A percentile compares a stretch with the other conserved stretches of the same genome.
Evolutionary conservation across 2,797 vertebrate genomes (phyloP).

Genomic region (Echiichthys vipera): DNA sequence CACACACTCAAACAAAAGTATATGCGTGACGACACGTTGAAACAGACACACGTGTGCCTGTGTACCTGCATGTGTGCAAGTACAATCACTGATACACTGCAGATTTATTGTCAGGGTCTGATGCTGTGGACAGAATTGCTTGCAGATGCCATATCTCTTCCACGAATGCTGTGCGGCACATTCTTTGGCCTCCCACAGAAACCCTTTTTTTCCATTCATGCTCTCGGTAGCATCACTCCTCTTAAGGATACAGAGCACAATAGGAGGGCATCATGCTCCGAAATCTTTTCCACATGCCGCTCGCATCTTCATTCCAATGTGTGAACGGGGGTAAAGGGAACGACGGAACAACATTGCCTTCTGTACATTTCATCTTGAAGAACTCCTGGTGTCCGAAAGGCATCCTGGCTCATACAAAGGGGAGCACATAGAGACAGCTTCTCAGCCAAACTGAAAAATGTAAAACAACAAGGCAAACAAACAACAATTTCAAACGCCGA

Average conservation of each 20-base stretch:
- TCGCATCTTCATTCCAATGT: constrained; percentile 63
- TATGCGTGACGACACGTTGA: not conserved
- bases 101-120: constrained; percentile 52
- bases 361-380: constrained; percentile 55
- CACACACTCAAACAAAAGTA: constrained; percentile 23
- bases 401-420: constrained; percentile 47
- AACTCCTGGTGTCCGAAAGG: constrained; percentile 52
- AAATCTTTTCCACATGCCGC: constrained; percentile 70
- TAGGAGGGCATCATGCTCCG: constrained; percentile 41
- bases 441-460: constrained; percentile 70
- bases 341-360: constrained; percentile 34
- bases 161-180: constrained; percentile 39
- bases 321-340: constrained; percentile 55
- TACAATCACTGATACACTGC: constrained; percentile 34
- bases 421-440: constrained; percentile 38
- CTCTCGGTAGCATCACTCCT: constrained; percentile 49
- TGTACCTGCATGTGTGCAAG: constrained; percentile 31
- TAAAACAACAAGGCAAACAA: constrained; percentile 80
- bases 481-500: constrained; percentile 77
- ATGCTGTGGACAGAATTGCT: constrained; percentile 56
- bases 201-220: constrained; percentile 60
- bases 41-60: constrained; percentile 24
- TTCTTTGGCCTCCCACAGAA: constrained; percentile 60
- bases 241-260: constrained; percentile 48
- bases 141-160: constrained; percentile 66